Conservation (phyloP, 2,113 vertebrate genomes). For the Cairina moschata region DNA sequence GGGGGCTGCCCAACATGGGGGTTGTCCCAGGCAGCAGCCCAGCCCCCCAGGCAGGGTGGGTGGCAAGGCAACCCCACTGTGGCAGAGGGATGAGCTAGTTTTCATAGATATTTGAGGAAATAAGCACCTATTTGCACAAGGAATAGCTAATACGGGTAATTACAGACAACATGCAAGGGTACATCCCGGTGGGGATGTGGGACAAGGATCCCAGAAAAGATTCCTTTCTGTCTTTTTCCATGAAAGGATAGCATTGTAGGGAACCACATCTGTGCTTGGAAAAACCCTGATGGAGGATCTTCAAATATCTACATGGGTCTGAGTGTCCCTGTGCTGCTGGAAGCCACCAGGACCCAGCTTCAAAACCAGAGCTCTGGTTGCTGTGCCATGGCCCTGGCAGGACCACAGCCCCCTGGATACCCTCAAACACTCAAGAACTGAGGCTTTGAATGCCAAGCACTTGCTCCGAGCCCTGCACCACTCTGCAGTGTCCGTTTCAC, state of each 20-base stretch:
- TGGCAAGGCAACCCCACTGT: neutral
- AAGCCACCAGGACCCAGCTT: neutral
- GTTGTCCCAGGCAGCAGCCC: neutral
- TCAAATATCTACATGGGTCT: neutral
- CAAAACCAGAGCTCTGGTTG: neutral
- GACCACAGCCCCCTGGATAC: neutral
- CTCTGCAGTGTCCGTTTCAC: neutral
- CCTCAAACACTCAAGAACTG: neutral
- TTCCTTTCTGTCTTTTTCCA: neutral
- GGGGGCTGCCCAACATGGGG: neutral
- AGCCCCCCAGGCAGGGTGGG: accelerated
- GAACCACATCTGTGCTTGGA: neutral
- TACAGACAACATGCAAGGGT: neutral
- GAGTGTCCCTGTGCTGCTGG: neutral
- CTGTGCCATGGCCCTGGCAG: neutral
- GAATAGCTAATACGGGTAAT: neutral
- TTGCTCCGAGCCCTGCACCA: accelerated
- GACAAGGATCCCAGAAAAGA: accelerated
- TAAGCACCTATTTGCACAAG: neutral
- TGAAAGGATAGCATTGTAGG: accelerated
- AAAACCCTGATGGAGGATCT: neutral
- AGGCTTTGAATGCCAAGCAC: accelerated
- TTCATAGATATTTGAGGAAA: neutral
- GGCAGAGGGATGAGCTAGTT: neutral
- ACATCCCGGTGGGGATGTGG: neutral